Base-by-base conservation (phyloP, 2,888 invertebrate species). In the Meteorus colon region DNA sequence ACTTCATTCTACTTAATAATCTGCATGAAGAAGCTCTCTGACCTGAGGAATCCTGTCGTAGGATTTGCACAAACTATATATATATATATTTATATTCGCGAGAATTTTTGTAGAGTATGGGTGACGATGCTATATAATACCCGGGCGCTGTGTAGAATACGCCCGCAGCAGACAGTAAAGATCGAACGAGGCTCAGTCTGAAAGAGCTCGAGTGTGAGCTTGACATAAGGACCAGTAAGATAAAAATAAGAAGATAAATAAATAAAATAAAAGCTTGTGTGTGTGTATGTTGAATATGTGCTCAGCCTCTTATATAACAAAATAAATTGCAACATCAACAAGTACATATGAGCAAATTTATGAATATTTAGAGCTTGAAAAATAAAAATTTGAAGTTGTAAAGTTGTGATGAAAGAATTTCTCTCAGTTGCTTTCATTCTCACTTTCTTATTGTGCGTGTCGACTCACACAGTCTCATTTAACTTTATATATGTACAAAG, bases 121-220 rank as follows among this genome's bases (percentile, higher is more conserved):
- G 19, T 19, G 24, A 55, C n/a, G n/a, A 19, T 55, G n/a, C 19
- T 55, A 55, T 55, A 55, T 19, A 55, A 55, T 55, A 19, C 55
- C 55, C 55, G 55, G 55, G 55, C 10, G 55, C 19, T 55, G 6
- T 55, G 51, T 68, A 73, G 24, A 1, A 67, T 66, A 70, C 73
- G 74, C 72, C 66, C 77, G 81, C 75, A 78, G 76, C 75, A 78
- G 65, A 76, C 71, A 78, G 74, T 76, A 78, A 81, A 80, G 83
- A 84, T 85, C 84, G 83, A 84, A 84, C 78, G 82, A 83, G 84
- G 83, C 82, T 79, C 80, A 80, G 34, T 75, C 85, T 78, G 81
- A 84, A 83, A 80, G 80, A 84, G 81, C 80, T 73, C 72, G 75
- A 81, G 81, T 16, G n/a, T 10, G 60, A 24, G 29, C 16, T 62